These are phyloP conservation scores for Stomatorhinus walkeri DNA, from an alignment of 2,797 vertebrate species.

Conservation along the genomic window DNA sequence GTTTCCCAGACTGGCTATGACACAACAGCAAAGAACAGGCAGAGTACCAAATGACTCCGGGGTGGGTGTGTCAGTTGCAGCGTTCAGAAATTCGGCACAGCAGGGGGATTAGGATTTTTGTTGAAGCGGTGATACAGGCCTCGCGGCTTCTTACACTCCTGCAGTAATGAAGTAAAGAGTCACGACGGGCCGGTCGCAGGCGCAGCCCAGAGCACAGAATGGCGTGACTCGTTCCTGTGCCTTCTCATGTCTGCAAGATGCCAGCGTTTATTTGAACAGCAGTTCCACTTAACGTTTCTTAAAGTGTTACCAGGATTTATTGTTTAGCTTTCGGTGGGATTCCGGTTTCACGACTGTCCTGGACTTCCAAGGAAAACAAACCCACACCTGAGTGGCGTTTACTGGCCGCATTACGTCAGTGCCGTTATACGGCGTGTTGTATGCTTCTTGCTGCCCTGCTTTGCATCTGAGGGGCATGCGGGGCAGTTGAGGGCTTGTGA, in stretches of 20 bases:
- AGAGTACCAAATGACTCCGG: not conserved
- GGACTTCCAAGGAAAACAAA: conserved; percentile 63
- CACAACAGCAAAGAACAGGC: no score
- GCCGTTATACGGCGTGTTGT: conserved; percentile 47
- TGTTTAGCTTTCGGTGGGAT: conserved; percentile 53
- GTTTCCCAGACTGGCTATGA: not conserved
- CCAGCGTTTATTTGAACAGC: conserved; percentile 63
- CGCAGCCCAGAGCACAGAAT: not conserved
- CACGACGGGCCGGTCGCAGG: not conserved
- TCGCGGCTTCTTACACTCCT: not conserved
- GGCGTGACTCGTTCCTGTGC: conserved; percentile 23
- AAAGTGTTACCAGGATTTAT: conserved; percentile 55
- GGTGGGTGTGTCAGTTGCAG: not conserved
- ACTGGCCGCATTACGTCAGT: conserved; percentile 55
- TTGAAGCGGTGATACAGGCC: not conserved
- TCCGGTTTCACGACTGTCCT: conserved; percentile 58
- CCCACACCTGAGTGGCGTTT: conserved; percentile 60
- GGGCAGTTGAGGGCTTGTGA: conserved; percentile 24
- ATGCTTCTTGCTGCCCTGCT: conserved; percentile 31
- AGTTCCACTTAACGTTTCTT: conserved; percentile 53
- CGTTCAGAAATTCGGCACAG: not conserved
- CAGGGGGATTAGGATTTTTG: not conserved
- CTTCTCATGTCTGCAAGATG: conserved; percentile 37
- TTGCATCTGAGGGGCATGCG: conserved; percentile 19
- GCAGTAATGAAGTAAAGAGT: conserved; percentile 23